Base-by-base conservation (phyloP, 1,140 invertebrate genomes). In the Papilio dardanus region DNA sequence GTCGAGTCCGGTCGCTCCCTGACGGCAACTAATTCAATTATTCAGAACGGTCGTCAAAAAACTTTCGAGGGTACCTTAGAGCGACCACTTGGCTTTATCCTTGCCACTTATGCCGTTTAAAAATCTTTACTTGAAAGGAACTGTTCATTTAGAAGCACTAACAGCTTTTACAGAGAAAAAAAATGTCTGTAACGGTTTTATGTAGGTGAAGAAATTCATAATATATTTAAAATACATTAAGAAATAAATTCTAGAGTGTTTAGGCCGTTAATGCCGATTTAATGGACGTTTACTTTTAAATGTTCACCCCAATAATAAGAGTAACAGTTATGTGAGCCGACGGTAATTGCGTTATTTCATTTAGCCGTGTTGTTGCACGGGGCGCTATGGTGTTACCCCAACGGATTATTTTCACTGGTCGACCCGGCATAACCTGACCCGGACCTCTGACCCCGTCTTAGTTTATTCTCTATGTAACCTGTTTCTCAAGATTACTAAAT, bases 21-120 rank as follows among this genome's bases (percentile, higher is more conserved):
- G 78, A 78, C 79, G 79, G 81, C 81, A 77, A 83, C 82, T 88
- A 88, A 90, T 90, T 86, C 87, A 90, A 90, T 90, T 90, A 90
- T 85, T 83, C 82, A 79, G 76, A 81, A 77, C 79, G 79, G 80
- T 86, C 83, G 84, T 86, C 78, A 83, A 86, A 89, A 84, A 86
- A 87, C 82, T 86, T 82, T 81, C 76, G 82, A 84, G 81, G 79
- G 80, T 80, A 68, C 58, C 84, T 81, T 79, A 86, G 77, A 82
- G 84, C 78, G 86, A 86, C 77, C 83, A 81, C 81, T 86, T 86
- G 76, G 68, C 82, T 84, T 77, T 75, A 83, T 85, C 84, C 79
- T 81, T 83, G 74, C 71, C 78, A 81, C 75, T 83, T 81, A 78
- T 75, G 74, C 77, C 79, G 76, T 83, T 79, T 79, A 71, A 76